A percentile compares a stretch with the other conserved stretches of the same genome.
Conservation (phyloP, 2,113 vertebrate species). For the Takifugu bimaculatus region DNA sequence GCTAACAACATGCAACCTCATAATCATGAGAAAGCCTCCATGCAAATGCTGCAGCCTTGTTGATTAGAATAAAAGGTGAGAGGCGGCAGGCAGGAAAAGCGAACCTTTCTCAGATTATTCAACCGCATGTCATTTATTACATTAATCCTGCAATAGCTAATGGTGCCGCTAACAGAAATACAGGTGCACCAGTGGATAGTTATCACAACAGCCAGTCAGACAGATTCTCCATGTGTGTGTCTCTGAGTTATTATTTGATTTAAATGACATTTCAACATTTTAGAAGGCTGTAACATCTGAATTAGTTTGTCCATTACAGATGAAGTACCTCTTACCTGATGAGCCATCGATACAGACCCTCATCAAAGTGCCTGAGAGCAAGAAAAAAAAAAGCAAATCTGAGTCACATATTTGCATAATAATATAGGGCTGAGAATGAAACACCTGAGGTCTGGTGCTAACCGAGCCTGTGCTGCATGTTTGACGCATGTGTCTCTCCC, state of each 20-base stretch:
- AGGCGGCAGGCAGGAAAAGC: slow-evolving; percentile 46
- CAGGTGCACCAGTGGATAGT: not conserved
- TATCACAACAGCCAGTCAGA: not conserved
- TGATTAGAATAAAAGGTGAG: slow-evolving; percentile 39
- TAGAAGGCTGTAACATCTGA: slow-evolving; percentile 42
- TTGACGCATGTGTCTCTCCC: slow-evolving; percentile 13
- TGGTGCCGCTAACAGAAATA: not conserved
- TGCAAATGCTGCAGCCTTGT: slow-evolving; percentile 64
- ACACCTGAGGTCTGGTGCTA: slow-evolving; percentile 49
- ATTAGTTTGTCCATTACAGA: slow-evolving; percentile 33
- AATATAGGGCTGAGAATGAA: slow-evolving; percentile 37
- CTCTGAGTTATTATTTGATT: slow-evolving; percentile 19
- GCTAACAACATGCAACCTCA: slow-evolving; percentile 42
- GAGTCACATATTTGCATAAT: slow-evolving; percentile 57
- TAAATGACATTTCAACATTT: slow-evolving; percentile 29
- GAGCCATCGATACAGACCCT: slow-evolving; percentile 79
- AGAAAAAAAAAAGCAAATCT: slow-evolving; percentile 32
- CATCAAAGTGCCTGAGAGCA: slow-evolving; percentile 74
- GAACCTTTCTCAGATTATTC: slow-evolving; percentile 26
- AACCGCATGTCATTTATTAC: slow-evolving; percentile 30
- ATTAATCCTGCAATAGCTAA: slow-evolving; percentile 25
- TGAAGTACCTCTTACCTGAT: slow-evolving; percentile 72
- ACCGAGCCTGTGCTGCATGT: slow-evolving; percentile 12
- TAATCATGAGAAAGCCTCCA: slow-evolving; percentile 63
- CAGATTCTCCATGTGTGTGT: not conserved